These are phyloP conservation scores for Labeo calbasu DNA, from an alignment of 2,797 vertebrate species.

Conservation along the genomic window DNA sequence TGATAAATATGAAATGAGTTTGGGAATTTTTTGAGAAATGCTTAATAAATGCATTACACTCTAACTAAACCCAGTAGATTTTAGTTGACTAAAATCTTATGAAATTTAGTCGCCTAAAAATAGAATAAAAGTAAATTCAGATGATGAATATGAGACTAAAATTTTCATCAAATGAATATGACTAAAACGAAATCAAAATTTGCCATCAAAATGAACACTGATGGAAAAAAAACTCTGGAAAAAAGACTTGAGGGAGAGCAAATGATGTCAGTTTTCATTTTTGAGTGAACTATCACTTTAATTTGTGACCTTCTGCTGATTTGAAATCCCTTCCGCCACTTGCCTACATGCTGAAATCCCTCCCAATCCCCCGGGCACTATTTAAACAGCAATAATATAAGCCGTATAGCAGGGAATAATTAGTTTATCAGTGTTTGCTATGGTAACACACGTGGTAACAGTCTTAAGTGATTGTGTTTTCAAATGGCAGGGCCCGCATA, in stretches of 20 bases:
- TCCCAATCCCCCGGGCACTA: constrained; percentile 66
- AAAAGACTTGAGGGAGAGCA: not conserved
- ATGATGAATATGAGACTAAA: too few relatives aligned
- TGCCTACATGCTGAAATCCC: constrained; percentile 56
- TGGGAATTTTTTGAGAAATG: too few relatives aligned
- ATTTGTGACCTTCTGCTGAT: constrained; percentile 47
- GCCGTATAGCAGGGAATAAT: constrained; percentile 70
- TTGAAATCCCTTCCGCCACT: constrained; percentile 52
- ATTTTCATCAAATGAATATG: too few relatives aligned
- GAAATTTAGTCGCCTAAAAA: too few relatives aligned
- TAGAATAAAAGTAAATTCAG: too few relatives aligned
- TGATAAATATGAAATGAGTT: too few relatives aligned
- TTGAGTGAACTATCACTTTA: constrained; percentile 2
- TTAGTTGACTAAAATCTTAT: too few relatives aligned
- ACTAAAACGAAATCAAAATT: too few relatives aligned
- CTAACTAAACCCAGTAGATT: too few relatives aligned
- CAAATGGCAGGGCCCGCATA: constrained; percentile 72
- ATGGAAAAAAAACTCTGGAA: not conserved
- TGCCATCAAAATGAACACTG: too few relatives aligned
- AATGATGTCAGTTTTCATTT: not conserved
- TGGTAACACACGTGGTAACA: constrained; percentile 81
- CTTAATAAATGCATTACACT: too few relatives aligned
- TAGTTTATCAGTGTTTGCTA: constrained; percentile 83
- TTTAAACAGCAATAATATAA: constrained; percentile 67
- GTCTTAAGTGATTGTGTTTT: constrained; percentile 79